Percentiles rank a stretch among this genome's conserved stretches.
These are phyloP conservation scores for Mesocricetus auratus DNA, from an alignment of 2,113 vertebrate species.

Conservation along the genomic window DNA sequence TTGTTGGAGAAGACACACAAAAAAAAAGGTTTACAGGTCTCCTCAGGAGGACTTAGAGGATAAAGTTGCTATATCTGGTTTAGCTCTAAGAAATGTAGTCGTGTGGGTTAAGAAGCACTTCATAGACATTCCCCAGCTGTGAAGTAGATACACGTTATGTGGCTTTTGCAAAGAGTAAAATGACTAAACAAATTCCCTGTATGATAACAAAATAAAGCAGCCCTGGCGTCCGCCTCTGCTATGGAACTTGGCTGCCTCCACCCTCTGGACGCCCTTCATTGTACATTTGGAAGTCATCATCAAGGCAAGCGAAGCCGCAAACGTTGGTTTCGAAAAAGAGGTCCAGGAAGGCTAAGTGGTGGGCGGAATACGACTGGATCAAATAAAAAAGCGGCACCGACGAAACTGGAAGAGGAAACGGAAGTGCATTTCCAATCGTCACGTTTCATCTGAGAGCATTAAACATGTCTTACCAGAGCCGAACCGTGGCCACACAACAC, in stretches of 20 bases:
- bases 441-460: conserved; percentile 29
- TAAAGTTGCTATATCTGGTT: conserved; percentile 20
- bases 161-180: conserved; percentile 49
- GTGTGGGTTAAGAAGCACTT: conserved; percentile 11
- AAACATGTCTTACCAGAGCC: not conserved
- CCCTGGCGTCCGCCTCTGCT: not conserved
- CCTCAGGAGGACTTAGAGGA: not conserved
- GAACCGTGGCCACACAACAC: not conserved
- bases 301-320: conserved; percentile 32
- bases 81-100: not conserved
- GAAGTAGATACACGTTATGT: not conserved
- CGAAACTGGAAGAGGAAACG: conserved; percentile 64
- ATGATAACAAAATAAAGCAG: conserved; percentile 20
- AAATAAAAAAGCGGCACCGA: conserved; percentile 36
- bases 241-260: not conserved
- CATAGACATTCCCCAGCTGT: not conserved
- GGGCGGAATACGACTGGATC: conserved; percentile 60
- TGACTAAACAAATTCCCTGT: not conserved
- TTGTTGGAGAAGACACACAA: not conserved
- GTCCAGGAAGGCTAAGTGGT: conserved; percentile 51
- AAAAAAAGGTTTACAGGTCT: conserved; percentile 34
- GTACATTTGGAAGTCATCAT: conserved; percentile 68
- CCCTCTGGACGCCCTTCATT: not conserved
- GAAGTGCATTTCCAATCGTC: conserved; percentile 27
- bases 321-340: conserved; percentile 56